phyloP scores from a whole-genome alignment of 1,140 invertebrate species.

The Colletes latitarsis region DNA sequence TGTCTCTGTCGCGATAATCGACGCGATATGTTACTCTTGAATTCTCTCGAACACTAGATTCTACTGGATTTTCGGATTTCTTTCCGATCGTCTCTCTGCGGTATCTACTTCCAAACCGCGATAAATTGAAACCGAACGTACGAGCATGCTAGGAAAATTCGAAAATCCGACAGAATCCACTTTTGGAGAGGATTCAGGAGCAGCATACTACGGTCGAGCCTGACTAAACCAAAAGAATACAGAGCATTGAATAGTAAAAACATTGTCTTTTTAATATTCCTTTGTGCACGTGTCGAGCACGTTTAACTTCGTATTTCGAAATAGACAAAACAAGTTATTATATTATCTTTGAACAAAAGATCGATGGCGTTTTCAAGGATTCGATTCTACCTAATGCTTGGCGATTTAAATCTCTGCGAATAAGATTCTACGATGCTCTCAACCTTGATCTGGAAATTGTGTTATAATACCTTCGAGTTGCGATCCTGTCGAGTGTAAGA shows the following conservation, averaged over 20 bases:
- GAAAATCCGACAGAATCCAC: slow-evolving; percentile 5
- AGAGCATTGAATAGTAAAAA: background rate
- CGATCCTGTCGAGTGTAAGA: background rate
- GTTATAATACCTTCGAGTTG: too few species aligned
- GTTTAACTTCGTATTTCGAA: too few species aligned
- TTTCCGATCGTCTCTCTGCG: background rate
- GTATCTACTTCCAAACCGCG: slow-evolving; percentile 3
- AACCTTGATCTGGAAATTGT: slow-evolving; percentile 11
- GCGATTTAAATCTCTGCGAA: too few species aligned
- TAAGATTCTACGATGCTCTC: background rate
- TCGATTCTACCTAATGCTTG: too few species aligned
- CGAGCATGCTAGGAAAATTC: background rate
- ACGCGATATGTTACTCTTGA: background rate
- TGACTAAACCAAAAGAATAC: background rate
- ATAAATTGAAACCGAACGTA: slow-evolving; percentile 1
- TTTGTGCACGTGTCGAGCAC: background rate
- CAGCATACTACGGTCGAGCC: background rate
- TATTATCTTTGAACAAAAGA: too few species aligned
- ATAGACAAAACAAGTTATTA: too few species aligned
- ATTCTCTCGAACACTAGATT: background rate
- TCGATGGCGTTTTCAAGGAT: too few species aligned
- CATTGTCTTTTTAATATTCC: background rate
- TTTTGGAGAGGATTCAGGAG: slow-evolving; percentile 20
- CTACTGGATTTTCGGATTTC: slow-evolving; percentile 10
- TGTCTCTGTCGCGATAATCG: background rate